Evolutionary conservation across 53 echinoderm and acorn worm species (phyloP).

Genomic region (Patiria pectinifera): DNA sequence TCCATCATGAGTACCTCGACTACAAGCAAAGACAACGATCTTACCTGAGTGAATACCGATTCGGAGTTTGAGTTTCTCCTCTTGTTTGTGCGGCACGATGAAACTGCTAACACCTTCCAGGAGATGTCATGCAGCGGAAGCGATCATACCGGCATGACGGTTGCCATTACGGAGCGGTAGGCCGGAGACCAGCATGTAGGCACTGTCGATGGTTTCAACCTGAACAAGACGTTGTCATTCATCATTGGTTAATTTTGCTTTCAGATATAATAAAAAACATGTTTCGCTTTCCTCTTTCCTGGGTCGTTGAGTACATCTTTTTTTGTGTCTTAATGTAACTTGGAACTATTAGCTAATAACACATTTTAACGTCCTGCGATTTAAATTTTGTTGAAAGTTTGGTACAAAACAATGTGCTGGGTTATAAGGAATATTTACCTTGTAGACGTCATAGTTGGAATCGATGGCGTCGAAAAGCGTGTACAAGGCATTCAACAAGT

Average conservation of each 20-base stretch:
- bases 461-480: constrained; percentile 97
- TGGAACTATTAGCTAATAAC: no score
- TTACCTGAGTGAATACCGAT: constrained; percentile 98
- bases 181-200: constrained; percentile 98
- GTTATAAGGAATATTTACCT: constrained; percentile 62
- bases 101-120: constrained; percentile 81
- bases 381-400: no score
- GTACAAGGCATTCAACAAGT: constrained; percentile 94
- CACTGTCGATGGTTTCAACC: constrained; percentile 98
- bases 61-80: constrained; percentile 84
- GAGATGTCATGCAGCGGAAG: constrained; percentile 85
- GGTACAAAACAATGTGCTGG: background rate
- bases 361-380: no score
- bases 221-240: background rate
- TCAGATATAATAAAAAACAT: no score
- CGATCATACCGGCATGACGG: constrained; percentile 87
- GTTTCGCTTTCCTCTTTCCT: no score
- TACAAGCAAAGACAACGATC: background rate
- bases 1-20: no score
- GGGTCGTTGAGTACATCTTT: no score
- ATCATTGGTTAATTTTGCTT: background rate
- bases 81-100: constrained; percentile 82
- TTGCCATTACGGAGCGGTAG: constrained; percentile 93
- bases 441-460: constrained; percentile 98
- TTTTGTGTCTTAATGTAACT: no score